These are phyloP conservation scores for Apodemus sylvaticus DNA, from an alignment of 2,113 vertebrate species.

Conservation along the genomic window DNA sequence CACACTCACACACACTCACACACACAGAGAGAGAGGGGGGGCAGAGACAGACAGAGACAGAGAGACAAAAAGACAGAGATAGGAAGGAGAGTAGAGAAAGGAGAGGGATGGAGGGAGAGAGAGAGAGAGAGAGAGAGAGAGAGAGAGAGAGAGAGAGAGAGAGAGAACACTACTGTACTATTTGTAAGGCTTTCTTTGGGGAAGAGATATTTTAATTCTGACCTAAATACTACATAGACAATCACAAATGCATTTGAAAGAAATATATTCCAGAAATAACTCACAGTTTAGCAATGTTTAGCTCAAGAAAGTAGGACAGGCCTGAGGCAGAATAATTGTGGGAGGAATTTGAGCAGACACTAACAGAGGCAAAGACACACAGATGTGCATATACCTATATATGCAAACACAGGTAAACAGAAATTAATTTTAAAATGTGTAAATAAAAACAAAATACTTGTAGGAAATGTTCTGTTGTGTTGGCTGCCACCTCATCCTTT, in stretches of 20 bases:
- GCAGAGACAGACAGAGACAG: too few species aligned
- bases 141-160: too few species aligned
- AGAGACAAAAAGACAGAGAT: accelerated
- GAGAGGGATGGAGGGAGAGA: background rate
- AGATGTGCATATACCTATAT: too few species aligned
- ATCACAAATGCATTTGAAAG: background rate
- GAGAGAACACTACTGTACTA: background rate
- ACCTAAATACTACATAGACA: background rate
- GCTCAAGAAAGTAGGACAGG: background rate
- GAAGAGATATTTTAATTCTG: background rate
- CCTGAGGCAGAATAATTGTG: background rate
- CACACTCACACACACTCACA: background rate
- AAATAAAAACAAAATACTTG: background rate
- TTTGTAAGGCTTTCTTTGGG: background rate
- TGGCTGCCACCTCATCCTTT: background rate
- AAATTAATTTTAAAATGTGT: background rate
- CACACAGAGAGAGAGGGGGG: background rate
- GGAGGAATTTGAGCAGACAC: background rate
- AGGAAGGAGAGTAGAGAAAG: background rate
- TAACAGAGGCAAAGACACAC: background rate
- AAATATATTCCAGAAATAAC: background rate
- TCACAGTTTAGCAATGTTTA: too few species aligned
- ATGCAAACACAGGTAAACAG: background rate
- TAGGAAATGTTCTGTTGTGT: background rate
- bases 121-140: background rate